phyloP scores from a whole-genome alignment of 2,888 invertebrate genomes.

The Adelognathus sp. region DNA sequence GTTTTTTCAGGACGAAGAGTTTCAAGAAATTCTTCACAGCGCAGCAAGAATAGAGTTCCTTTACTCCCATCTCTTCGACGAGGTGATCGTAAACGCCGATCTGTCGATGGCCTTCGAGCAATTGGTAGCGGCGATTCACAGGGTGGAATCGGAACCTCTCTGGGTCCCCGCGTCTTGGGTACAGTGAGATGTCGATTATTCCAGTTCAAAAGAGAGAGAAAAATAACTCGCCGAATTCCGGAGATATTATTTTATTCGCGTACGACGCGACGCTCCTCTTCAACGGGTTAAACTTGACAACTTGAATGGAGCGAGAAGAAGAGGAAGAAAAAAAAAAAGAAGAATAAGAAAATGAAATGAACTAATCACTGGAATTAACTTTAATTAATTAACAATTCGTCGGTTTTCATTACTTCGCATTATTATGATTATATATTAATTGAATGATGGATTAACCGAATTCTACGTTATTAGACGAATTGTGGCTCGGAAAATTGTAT shows the following conservation, averaged over 20 bases:
- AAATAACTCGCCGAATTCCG: slow-evolving; percentile 12
- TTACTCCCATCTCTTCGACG: slow-evolving; percentile 97
- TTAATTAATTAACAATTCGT: slow-evolving; percentile 24
- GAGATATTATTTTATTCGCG: not conserved
- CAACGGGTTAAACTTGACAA: not conserved
- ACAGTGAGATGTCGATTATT: slow-evolving; percentile 83
- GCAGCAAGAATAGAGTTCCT: slow-evolving; percentile 94
- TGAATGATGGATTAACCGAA: slow-evolving; percentile 26
- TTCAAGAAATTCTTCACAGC: slow-evolving; percentile 92
- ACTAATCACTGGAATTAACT: slow-evolving; percentile 18
- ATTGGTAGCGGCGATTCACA: slow-evolving; percentile 90
- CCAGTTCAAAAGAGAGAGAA: slow-evolving; percentile 11
- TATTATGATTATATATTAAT: slow-evolving; percentile 31
- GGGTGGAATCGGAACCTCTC: slow-evolving; percentile 94
- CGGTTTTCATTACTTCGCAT: slow-evolving; percentile 39
- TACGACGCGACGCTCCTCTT: not conserved
- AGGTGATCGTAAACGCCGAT: slow-evolving; percentile 95
- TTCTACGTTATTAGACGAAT: slow-evolving; percentile 27
- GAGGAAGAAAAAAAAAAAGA: not conserved
- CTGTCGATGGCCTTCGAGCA: slow-evolving; percentile 93
- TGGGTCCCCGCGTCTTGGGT: slow-evolving; percentile 99
- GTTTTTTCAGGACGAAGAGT: slow-evolving; percentile 91
- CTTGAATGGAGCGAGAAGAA: not conserved
- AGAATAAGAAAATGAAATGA: too few species aligned
- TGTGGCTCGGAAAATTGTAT: not conserved